phyloP scores from a whole-genome alignment of 2,797 vertebrate genomes.

The Gymnoscopelus braueri region DNA sequence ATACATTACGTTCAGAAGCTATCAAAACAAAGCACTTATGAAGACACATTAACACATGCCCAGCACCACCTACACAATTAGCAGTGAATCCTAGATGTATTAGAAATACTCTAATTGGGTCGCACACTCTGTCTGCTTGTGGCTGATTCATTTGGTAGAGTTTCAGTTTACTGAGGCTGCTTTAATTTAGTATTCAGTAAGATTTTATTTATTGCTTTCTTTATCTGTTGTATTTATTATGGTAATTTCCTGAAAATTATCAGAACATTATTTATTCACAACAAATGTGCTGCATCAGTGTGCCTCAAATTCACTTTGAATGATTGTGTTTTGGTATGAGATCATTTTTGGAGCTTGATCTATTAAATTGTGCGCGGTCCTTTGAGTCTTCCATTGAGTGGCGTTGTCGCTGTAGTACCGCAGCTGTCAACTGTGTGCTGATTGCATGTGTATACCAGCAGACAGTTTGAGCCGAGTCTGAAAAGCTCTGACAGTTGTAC shows the following conservation, averaged over 20 bases:
- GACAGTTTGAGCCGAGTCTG: too few species aligned
- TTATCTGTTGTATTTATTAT: neutral
- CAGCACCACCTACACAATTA: conserved; percentile 41
- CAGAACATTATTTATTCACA: neutral
- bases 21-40: conserved; percentile 49
- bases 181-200: neutral
- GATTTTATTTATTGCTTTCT: neutral
- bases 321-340: too few species aligned
- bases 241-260: neutral
- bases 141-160: neutral
- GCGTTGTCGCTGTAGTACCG: too few species aligned
- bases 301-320: too few species aligned
- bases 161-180: neutral
- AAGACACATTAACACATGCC: conserved; percentile 21
- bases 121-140: conserved; percentile 1
- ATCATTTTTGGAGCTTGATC: too few species aligned
- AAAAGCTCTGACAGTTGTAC: too few species aligned
- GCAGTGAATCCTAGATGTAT: conserved; percentile 19
- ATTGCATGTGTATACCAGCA: too few species aligned
- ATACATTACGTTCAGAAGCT: conserved; percentile 41
- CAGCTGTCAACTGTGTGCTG: too few species aligned
- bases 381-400: too few species aligned
- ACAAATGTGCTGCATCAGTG: neutral
- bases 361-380: too few species aligned
- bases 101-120: conserved; percentile 10